Conservation (phyloP, 1,140 invertebrate species). For the Rhynchophorus ferrugineus region DNA sequence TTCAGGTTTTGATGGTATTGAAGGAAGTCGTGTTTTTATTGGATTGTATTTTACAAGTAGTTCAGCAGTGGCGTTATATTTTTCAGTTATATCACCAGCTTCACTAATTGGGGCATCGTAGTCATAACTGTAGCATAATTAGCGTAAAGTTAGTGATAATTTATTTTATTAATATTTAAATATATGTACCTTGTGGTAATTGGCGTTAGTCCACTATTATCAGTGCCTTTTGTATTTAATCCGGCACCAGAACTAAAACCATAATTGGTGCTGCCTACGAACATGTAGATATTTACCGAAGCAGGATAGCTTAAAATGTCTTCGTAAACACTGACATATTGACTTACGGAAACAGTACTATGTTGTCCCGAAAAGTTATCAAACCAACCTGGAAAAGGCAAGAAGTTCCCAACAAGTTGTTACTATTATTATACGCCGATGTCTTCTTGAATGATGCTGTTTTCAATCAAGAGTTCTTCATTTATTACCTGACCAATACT, state of each 20-base stretch:
- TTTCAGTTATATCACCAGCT: slow-evolving; percentile 43
- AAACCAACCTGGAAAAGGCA: slow-evolving; percentile 54
- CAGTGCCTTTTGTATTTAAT: background rate
- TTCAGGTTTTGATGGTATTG: slow-evolving; percentile 27
- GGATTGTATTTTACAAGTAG: slow-evolving; percentile 38
- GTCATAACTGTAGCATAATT: slow-evolving; percentile 45
- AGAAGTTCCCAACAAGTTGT: too few relatives aligned
- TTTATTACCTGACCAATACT: slow-evolving; percentile 53
- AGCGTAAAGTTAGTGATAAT: background rate
- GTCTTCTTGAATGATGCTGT: too few relatives aligned
- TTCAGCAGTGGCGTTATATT: slow-evolving; percentile 39
- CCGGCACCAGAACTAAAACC: slow-evolving; percentile 56
- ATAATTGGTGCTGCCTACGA: slow-evolving; percentile 63
- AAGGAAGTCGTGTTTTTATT: slow-evolving; percentile 39
- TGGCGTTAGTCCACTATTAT: slow-evolving; percentile 37
- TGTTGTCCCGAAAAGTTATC: slow-evolving; percentile 40
- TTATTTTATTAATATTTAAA: slow-evolving; percentile 1
- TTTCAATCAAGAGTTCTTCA: too few relatives aligned
- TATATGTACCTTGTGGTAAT: slow-evolving; percentile 43
- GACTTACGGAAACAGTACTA: slow-evolving; percentile 16
- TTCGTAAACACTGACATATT: slow-evolving; percentile 13
- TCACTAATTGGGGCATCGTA: slow-evolving; percentile 49
- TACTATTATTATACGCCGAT: too few relatives aligned
- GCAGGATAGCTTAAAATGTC: slow-evolving; percentile 37
- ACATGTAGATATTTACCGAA: slow-evolving; percentile 64